Evolutionary conservation across 2,888 invertebrate genomes (phyloP), one percentile per base, ranked within the genome.

Genomic region (Drosophila mercatorum): DNA sequence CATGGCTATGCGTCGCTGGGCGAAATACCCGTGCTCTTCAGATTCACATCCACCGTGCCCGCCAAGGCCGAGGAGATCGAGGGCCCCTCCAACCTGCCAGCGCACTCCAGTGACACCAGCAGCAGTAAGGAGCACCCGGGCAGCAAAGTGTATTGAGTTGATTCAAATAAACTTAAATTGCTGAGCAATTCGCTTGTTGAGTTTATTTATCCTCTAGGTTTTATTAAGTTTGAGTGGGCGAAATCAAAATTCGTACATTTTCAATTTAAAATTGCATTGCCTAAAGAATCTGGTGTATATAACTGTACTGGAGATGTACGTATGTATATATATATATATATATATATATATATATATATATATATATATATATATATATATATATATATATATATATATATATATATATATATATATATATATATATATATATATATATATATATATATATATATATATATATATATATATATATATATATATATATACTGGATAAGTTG

Each of bases 21-120:
- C 58, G 94, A 94, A 72, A 94, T 97, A 83, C 96, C 97, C n/a
- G 95, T 98, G 49, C 94, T 98, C 69, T 98, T 99, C 90, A 96
- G 96, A 43, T 94, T 98, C 36, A 94, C 94, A 76, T 95, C 96
- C 5, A 95, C 71, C 31, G 74, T 91, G 51, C 83, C 83, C 31
- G 88, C 84, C 14, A 90, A 83, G 36, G 75, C 88, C 3, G 75
- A 81, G 43, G 80, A 89, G 74, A 89, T 91, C 60, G 90, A 89
- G 43, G 84, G 83, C 3, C 62, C 80, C 14, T n/a, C 69, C 41
- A 72, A 67, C 36, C 61, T 88, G 31, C 83, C 88, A 36, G 83
- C 77, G 17, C 40, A 58, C 0, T 55, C 66, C 51, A 75, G 68
- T 61, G 81, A 83, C 74, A 80, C 52, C 5, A 72, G 43, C 58